Evolutionary conservation across 2,113 vertebrate genomes (phyloP).

Genomic region (Tragulus kanchil): DNA sequence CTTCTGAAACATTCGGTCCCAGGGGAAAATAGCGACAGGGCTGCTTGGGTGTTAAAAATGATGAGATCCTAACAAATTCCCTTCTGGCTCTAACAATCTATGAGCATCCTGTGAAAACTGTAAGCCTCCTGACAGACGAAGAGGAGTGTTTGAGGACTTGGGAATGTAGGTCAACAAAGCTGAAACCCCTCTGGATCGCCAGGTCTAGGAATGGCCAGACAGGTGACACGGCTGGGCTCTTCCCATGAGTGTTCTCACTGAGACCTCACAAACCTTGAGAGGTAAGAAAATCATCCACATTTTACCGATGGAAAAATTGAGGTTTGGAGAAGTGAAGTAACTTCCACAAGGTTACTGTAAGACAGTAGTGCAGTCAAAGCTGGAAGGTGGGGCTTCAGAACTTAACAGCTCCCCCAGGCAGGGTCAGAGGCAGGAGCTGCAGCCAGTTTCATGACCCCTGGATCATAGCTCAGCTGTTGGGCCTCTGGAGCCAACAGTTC

Average conservation of each 20-base stretch:
- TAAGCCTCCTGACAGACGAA: not conserved
- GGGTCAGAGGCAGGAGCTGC: not conserved
- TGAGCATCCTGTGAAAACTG: not conserved
- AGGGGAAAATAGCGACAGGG: not conserved
- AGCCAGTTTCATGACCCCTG: not conserved
- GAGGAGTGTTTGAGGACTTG: not conserved
- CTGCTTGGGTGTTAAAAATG: not conserved
- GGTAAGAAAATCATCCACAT: too few species aligned
- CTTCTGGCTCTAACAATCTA: not conserved
- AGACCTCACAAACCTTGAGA: not conserved
- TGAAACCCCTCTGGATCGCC: rapidly evolving
- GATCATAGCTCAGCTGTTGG: rapidly evolving
- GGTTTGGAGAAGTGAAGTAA: not conserved
- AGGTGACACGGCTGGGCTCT: rapidly evolving
- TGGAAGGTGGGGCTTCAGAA: not conserved
- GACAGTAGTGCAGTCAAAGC: not conserved
- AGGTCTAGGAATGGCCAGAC: too few species aligned
- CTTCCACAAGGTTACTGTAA: not conserved
- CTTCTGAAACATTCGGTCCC: slow-evolving; percentile 2
- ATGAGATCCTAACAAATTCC: not conserved
- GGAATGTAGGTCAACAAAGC: not conserved
- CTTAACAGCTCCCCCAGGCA: too few species aligned
- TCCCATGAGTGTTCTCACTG: not conserved
- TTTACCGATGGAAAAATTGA: not conserved
- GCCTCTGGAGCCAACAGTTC: not conserved